Evolutionary conservation across 2,113 vertebrate species (phyloP).

Genomic region (Epinephelus fuscoguttatus): DNA sequence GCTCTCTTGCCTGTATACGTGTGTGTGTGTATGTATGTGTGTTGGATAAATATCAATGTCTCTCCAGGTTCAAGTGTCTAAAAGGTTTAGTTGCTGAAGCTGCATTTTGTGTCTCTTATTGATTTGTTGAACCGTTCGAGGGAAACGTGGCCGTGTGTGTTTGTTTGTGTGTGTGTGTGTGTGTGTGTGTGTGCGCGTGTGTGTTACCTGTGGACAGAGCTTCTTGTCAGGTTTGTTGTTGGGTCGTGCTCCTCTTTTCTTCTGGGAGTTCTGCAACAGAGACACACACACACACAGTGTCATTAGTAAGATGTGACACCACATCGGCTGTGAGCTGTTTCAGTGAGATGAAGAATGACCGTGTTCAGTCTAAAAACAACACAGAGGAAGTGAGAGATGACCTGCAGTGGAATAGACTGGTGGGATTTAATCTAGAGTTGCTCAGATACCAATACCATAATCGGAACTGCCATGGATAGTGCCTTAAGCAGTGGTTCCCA

Average conservation of each 20-base stretch:
- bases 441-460: no score
- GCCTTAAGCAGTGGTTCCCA: no score
- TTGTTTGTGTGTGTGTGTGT: slow-evolving; percentile 2
- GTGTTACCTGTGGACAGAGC: slow-evolving; percentile 88
- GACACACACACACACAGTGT: slow-evolving; percentile 22
- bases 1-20: not conserved
- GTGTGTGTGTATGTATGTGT: not conserved
- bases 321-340: not conserved
- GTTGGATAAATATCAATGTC: not conserved
- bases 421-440: not conserved
- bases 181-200: slow-evolving; percentile 22
- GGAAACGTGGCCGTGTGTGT: not conserved
- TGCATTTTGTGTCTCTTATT: slow-evolving; percentile 32
- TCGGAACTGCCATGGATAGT: no score
- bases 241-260: slow-evolving; percentile 92
- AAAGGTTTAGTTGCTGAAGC: slow-evolving; percentile 15
- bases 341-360: not conserved
- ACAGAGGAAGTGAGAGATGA: not conserved
- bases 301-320: slow-evolving; percentile 27
- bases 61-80: slow-evolving; percentile 3
- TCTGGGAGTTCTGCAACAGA: slow-evolving; percentile 91
- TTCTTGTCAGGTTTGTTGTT: slow-evolving; percentile 95
- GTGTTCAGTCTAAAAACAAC: not conserved
- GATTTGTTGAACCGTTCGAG: slow-evolving; percentile 34
- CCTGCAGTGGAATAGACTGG: not conserved